These are phyloP conservation scores for Nycticebus coucang DNA, from an alignment of 2,113 vertebrate species.

Conservation along the genomic window DNA sequence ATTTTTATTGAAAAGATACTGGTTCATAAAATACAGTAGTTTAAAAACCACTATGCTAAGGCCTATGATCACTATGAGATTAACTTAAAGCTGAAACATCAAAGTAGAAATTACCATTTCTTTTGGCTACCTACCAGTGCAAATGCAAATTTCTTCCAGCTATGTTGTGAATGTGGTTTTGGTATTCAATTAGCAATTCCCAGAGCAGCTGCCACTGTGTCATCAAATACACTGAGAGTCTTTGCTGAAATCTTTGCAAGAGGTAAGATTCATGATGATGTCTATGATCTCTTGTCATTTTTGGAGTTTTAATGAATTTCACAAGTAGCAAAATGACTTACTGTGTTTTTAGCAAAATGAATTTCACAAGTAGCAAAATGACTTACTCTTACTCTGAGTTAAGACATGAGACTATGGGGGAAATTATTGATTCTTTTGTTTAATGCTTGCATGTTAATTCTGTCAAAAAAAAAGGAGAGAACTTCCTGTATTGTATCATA, in stretches of 20 bases:
- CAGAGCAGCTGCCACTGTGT: not conserved
- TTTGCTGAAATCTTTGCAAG: not conserved
- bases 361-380: not conserved
- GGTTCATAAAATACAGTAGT: not conserved
- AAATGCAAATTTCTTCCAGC: not conserved
- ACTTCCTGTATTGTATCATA: not conserved
- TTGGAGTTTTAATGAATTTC: not conserved
- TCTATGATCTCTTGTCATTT: slow-evolving; percentile 18
- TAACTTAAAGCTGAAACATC: not conserved
- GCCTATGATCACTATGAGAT: not conserved
- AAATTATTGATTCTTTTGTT: not conserved
- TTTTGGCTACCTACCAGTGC: not conserved
- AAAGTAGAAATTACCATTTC: not conserved
- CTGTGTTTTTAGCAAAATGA: not conserved
- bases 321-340: not conserved
- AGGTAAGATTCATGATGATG: not conserved
- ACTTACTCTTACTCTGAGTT: slow-evolving; percentile 8
- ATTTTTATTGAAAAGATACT: not conserved
- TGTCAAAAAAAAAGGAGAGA: not conserved
- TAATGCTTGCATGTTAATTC: not conserved
- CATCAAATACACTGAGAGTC: not conserved
- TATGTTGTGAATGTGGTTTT: slow-evolving; percentile 44
- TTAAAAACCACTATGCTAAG: not conserved
- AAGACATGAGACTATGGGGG: not conserved
- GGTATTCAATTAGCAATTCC: slow-evolving; percentile 35